phyloP scores from a whole-genome alignment of 2,888 invertebrate species.

The Malacosoma neustria region DNA sequence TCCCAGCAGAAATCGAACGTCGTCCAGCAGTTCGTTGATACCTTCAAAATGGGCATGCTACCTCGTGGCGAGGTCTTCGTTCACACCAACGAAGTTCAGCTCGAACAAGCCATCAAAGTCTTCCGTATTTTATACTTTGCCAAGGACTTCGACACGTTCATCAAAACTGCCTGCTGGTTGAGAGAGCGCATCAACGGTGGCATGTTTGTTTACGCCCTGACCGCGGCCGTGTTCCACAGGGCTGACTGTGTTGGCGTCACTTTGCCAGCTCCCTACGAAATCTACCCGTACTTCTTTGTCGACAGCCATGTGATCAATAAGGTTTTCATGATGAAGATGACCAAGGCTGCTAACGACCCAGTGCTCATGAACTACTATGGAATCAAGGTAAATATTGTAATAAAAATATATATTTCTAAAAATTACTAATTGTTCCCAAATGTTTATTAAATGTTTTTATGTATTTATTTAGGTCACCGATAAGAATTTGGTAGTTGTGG shows the following conservation, averaged over 20 bases:
- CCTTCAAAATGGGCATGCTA: conserved; percentile 73
- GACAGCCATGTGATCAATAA: conserved; percentile 81
- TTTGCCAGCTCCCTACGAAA: conserved; percentile 84
- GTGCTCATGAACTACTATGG: conserved; percentile 68
- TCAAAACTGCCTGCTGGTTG: conserved; percentile 80
- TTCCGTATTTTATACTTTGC: conserved; percentile 79
- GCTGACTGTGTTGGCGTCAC: conserved; percentile 78
- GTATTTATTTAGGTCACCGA: conserved; percentile 42
- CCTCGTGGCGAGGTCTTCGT: conserved; percentile 77
- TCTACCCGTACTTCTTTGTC: conserved; percentile 85
- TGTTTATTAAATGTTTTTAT: too few species aligned
- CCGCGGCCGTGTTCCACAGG: conserved; percentile 80
- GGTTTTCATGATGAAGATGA: conserved; percentile 78
- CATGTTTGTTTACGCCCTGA: conserved; percentile 82
- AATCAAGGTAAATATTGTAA: conserved; percentile 34
- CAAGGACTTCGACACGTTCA: conserved; percentile 80
- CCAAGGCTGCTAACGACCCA: conserved; percentile 72
- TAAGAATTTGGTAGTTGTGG: conserved; percentile 76
- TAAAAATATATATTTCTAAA: too few species aligned
- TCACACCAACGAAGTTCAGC: conserved; percentile 74
- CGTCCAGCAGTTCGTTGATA: conserved; percentile 73
- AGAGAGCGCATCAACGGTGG: conserved; percentile 82
- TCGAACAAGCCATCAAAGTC: conserved; percentile 76
- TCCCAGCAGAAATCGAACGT: conserved; percentile 71
- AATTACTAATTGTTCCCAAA: too few species aligned